Base-by-base conservation (phyloP, 2,797 vertebrate genomes). In the Pseudochirops cupreus region DNA sequence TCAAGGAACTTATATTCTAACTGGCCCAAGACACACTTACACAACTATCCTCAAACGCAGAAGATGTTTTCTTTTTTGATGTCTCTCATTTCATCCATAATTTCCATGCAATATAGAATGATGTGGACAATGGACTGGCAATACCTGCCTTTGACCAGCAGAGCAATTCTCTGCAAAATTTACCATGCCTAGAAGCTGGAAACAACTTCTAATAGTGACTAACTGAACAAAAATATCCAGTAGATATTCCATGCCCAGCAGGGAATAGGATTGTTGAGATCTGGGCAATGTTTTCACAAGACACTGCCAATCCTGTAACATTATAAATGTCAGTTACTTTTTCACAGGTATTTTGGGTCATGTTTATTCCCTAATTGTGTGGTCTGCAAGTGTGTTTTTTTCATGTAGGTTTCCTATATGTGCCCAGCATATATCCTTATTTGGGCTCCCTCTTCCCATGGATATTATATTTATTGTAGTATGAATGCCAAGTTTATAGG, bases 101-200 rank as follows among this genome's bases (percentile, higher is more conserved):
- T 82, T 82, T 82, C 21, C 18, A 82, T 46, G 5, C 9, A 7
- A 39, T 24, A 39, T 24, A 82, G 67, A 82, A 39, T 39, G 14
- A 39, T 24, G 24, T 24, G 1, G 1, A 2, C n/a, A 82, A 7
- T 39, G n/a, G 2, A 82, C 0, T 82, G 7, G 5, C n/a, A 82
- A 82, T 46, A 82, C 5, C n/a, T 39, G 16, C 5, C n/a, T 39
- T 62, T 39, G 6, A 39, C 21, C 7, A 39, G n/a, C 67, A 82
- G 59, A 33, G 7, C n/a, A 39, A 82, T 82, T 39, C n/a, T 39
- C 6, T 82, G n/a, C 5, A 82, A 82, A 82, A 14, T 21, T 24
- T 9, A 46, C 67, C n/a, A 82, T 82, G n/a, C 18, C 59, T 2
- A 82, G 18, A 74, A 74, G 2, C 39, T 39, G 67, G 21, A 82